Conservation (phyloP, 2,797 vertebrate genomes). For the Pyrocephalus nanus region DNA sequence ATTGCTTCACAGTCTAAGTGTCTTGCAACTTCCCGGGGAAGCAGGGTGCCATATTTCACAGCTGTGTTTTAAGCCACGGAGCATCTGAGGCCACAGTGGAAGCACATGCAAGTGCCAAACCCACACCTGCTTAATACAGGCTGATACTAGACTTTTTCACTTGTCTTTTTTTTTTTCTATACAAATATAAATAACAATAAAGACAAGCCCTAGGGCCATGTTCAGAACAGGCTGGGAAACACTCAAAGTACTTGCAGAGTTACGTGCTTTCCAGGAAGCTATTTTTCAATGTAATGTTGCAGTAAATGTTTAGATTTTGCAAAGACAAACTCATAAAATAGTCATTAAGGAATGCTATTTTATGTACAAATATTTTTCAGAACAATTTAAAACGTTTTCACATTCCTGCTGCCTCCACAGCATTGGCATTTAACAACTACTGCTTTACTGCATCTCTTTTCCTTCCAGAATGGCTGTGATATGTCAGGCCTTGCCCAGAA, state of each 20-base stretch:
- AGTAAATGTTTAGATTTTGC: constrained; percentile 39
- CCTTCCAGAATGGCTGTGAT: not conserved
- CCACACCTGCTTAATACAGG: not conserved
- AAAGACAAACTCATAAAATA: constrained; percentile 34
- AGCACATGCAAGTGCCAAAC: not conserved
- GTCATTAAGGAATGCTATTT: constrained; percentile 27
- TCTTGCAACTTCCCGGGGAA: not conserved
- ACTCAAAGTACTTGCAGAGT: not conserved
- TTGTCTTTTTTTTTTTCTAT: not conserved
- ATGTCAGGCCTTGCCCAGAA: not conserved
- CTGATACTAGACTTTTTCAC: not conserved
- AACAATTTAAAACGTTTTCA: constrained; percentile 3
- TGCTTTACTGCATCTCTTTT: not conserved
- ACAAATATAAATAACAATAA: not conserved
- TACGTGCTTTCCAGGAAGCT: constrained; percentile 32
- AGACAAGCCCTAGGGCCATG: not conserved
- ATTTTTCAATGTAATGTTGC: constrained; percentile 32
- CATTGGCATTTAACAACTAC: not conserved
- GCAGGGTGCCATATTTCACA: not conserved
- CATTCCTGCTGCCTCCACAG: not conserved
- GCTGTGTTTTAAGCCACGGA: not conserved
- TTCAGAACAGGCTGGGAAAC: constrained; percentile 35
- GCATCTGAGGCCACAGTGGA: not conserved
- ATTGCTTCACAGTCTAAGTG: not conserved
- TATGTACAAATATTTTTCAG: constrained; percentile 29